Evolutionary conservation across 2,888 invertebrate genomes (phyloP), one percentile per base, ranked within the genome.

Genomic region (Leucoma salicis): DNA sequence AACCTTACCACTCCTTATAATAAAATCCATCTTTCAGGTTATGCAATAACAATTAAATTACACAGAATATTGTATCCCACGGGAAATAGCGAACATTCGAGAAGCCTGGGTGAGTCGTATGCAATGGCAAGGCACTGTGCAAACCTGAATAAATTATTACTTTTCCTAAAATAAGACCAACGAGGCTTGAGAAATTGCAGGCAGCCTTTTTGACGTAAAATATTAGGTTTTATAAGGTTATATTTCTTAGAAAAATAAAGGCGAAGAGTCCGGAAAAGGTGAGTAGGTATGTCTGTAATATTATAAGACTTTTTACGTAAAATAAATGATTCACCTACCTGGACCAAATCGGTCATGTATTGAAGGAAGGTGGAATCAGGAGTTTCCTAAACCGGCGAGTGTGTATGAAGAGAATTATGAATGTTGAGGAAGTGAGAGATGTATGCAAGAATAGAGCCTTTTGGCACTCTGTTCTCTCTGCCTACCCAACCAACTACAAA

Each of bases 31-130:
- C 12, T 25, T 36, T 36, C 18, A 36, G 21, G 21, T 21, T 32
- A 33, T 33, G 31, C 35, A 14, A 24, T 24, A 16, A 14, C 35
- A 34, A 37, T 29, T 21, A 37, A 31, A 37, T 31, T 37, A 37
- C 27, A 29, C 13, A 18, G 29, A 29, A 37, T 35, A 33, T 18
- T 4, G 10, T 15, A 12, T 31, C 34, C 13, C 35, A 13, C 32
- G 29, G 31, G 39, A 40, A 39, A 40, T 39, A 15, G 35, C 2
- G 11, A n/a, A 33, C 21, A 21, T 3, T 21, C 1, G 6, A 21
- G 6, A 8, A 21, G 1, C 6, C 21, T 5, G 21, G 6, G 21
- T 4, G 21, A 6, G 12, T 11, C 15, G 15, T 14, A 15, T 14
- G n/a, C 16, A 33, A 16, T n/a, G n/a, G n/a, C n/a, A 8, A 14